Conservation (phyloP, 1,140 invertebrate species). For the Phocides pigmalion region DNA sequence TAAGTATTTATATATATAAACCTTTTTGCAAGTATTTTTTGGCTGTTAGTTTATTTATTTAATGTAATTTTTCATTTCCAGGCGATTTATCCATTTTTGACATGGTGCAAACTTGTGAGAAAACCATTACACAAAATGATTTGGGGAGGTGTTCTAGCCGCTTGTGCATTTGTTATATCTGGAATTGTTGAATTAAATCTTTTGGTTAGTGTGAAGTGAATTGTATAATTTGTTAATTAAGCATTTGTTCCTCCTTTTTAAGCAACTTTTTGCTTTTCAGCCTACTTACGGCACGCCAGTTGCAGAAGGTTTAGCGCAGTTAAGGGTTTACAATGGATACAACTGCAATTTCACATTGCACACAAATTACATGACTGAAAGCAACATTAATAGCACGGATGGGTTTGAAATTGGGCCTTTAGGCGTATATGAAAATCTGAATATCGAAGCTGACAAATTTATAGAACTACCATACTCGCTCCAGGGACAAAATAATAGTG, state of each 20-base stretch:
- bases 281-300: conserved; percentile 76
- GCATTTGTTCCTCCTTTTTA: too few relatives aligned
- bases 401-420: conserved; percentile 49
- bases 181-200: conserved; percentile 92
- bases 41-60: neutral
- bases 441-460: conserved; percentile 50
- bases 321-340: conserved; percentile 72
- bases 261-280: conserved; percentile 47
- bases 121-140: conserved; percentile 92
- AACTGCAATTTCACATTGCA: conserved; percentile 68
- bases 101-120: conserved; percentile 93
- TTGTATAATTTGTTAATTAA: too few relatives aligned
- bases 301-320: conserved; percentile 62
- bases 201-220: conserved; percentile 85
- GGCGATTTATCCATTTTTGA: conserved; percentile 91
- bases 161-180: conserved; percentile 93
- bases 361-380: conserved; percentile 16
- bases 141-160: conserved; percentile 93
- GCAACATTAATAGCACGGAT: conserved; percentile 37
- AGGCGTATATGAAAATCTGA: conserved; percentile 61
- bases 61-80: conserved; percentile 45
- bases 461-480: conserved; percentile 62
- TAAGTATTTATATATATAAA: too few relatives aligned
- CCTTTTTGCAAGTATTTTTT: too few relatives aligned
- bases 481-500: conserved; percentile 47